Base-by-base conservation (phyloP, 1,140 invertebrate genomes). In the Scaptomyza graminum region DNA sequence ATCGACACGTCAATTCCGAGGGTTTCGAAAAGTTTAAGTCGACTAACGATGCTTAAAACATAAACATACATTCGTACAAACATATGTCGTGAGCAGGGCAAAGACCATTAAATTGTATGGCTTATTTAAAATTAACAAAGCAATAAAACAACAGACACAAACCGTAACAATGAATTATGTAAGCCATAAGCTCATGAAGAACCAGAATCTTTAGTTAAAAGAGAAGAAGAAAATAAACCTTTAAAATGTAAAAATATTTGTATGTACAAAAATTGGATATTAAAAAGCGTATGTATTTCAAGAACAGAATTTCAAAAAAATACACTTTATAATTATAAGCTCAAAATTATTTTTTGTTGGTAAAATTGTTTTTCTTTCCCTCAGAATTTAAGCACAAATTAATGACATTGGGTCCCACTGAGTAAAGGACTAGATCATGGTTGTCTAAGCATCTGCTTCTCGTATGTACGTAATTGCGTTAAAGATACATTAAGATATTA, bases 91-190 rank as follows among this genome's bases (percentile, higher is more conserved):
- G 31, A 46, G 22, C 44, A 34, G 11, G n/a, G 50, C 28, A 5
- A 59, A 50, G 12, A 41, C 62, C 81, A 81, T 85, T 71, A 87
- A 87, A 67, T 75, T 61, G 71, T 68, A 83, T 88, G 83, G 71
- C 72, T 87, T 87, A 88, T 88, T 87, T 88, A 76, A 87, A 87
- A 87, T 87, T 88, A 87, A 87, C 82, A 88, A 88, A 79, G 75
- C 79, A 87, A 87, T 87, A 87, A 87, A 87, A 88, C 69, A 82
- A 61, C 78, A 76, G 77, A 82, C 67, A 54, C 65, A 55, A 63
- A 47, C 28, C 28, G 2, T 31, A 31, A 2, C 28, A 31, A 31
- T 31, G 28, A 31, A 7, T 31, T 31, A 31, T 31, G 3, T 31
- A 31, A 31, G 28, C 28, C 28, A 31, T 31, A 31, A 31, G 28